Base-by-base conservation (phyloP, 1,140 invertebrate species). In the Diplogasteroides magnus region DNA sequence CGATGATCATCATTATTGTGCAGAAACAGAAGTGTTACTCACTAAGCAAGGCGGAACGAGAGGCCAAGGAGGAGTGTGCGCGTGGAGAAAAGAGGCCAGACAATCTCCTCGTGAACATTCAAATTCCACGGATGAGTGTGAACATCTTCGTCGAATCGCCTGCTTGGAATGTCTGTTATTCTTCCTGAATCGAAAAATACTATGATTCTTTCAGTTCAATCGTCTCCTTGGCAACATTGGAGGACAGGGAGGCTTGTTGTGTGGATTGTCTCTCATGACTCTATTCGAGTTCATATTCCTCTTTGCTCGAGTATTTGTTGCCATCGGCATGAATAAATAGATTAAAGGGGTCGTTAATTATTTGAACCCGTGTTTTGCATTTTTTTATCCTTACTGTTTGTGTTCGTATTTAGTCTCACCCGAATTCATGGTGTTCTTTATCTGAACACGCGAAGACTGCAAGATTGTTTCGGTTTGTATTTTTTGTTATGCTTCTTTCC, bases 121-220 rank as follows among this genome's bases (percentile, higher is more conserved):
- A 56, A 65, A 56, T 55, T 37, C 64, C n/a, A 37, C 15, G 64
- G 55, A 27, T 65, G 19, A 48, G 19, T 28, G 25, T 56, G 31
- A 65, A 23, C 23, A 26, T 27, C 26, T 28, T 1, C 64, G 31
- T 26, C 32, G 31, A 56, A 56, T 37, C 6, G 19, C 6, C 37
- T 19, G 19, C 6, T 48, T 48, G 37, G 37, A 48, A 19, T 48
- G 37, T 48, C 6, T 11, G 37, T 48, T 19, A 48, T 11, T 48
- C 37, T 48, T 11, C 37, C 19, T 11, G 37, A 11, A 48, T 19
- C 6, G 19, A 48, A 11, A 48, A 11, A 56, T 56, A 15, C 31
- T 26, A 65, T 65, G 27, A 56, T 3, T 28, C 14, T 19, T n/a
- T 56, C 64, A 65, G n/a, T 55, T 65, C 14, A 27, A 25, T 56